Base-by-base conservation (phyloP, 2,113 vertebrate species). In the Amphiprion percula region DNA sequence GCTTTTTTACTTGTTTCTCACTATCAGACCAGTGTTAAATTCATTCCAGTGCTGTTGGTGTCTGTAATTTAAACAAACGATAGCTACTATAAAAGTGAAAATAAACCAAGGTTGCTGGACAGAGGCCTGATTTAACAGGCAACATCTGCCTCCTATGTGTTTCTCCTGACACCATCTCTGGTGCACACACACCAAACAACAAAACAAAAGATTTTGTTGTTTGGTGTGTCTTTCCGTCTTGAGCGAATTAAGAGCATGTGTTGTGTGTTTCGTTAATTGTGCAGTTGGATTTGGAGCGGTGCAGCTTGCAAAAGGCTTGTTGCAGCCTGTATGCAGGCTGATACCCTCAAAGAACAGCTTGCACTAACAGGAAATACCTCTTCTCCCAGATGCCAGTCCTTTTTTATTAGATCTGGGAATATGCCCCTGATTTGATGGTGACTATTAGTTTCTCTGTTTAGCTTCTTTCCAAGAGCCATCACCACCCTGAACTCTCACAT, bases 281-380 rank as follows among this genome's bases (percentile, higher is more conserved):
- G 67, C 30, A 26, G 59, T 49, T 46, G 68, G 23, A 70, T 79
- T 68, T 19, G 4, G 71, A 49, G 71, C 28, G 21, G 63, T 10
- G 68, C 61, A 58, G 68, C 61, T 46, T 68, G 49, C 44, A 80
- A 63, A 87, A 73, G 65, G 74, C 49, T 61, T 15, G 17, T 60
- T 69, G 79, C 62, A 85, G 65, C 82, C 54, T 39, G 58, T 49
- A 49, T 39, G 69, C 60, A 65, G 37, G 7, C 54, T 80, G 82
- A 89, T 74, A 73, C 83, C 62, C 70, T 77, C 50, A 62, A 67
- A 78, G 74, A 37, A 30, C 55, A 55, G 72, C 75, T 77, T 64
- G 66, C 67, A 87, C 77, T 77, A 79, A 89, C 85, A 92, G 88
- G 87, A 90, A 90, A 92, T 91, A 65, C 78, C 86, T 88, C 77